Evolutionary conservation across 2,888 invertebrate genomes (phyloP), one percentile per base, ranked within the genome.

Genomic region (Thumatha senex): DNA sequence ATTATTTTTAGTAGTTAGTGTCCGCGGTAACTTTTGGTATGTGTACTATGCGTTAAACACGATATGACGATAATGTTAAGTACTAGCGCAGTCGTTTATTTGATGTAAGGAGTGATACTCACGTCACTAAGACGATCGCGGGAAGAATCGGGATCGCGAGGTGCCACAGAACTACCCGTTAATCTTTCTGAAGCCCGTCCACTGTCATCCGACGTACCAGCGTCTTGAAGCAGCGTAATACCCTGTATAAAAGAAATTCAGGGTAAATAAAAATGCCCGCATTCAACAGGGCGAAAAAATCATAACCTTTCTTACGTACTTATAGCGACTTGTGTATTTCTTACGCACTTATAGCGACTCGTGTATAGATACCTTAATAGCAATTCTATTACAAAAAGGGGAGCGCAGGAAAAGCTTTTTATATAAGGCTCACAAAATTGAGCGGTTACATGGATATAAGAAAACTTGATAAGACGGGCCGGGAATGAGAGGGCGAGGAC

Each of bases 41-140:
- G 58, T 59, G 50, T 58, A 36, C 51, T 63, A 65, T 58, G 56
- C 62, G 55, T 54, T 62, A 56, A 38, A 55, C 61, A 58, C 39
- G 53, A 52, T 5, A 24, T 4, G 18, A 4, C 18, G 18, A 5
- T 2, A 24, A 24, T 24, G 18, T 24, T 24, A 24, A 24, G 18
- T 24, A 5, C 18, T 24, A 24, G 18, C 18, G 18, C 18, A 24
- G 18, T 24, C 18, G 5, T 24, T 2, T 24, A 24, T 24, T 24
- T 67, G 52, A 63, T 62, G 60, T 54, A 63, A 63, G 70, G 59
- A 53, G 54, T 61, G 48, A 61, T 84, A 94, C 96, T 95, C 93
- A 96, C 96, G 93, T 96, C 96, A 93, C 95, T 96, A 84, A 96
- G 94, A 85, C 96, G 95, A 92, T 96, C 96, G 92, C 95, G 94